A percentile compares a stretch with the other conserved stretches of the same genome.
Evolutionary conservation across 1,140 invertebrate species (phyloP).

Genomic region (Polypedilum pembai): DNA sequence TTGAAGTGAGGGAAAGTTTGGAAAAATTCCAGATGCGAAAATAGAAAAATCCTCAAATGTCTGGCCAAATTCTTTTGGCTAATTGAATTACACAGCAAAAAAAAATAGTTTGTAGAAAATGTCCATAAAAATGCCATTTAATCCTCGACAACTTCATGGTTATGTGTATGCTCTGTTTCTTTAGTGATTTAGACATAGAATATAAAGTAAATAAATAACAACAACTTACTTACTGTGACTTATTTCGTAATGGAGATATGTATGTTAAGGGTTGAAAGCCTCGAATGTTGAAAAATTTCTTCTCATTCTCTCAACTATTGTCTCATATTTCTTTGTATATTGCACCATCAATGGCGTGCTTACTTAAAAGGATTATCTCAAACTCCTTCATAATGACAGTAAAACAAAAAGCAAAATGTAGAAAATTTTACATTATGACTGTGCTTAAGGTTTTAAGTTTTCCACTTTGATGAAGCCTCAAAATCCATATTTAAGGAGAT

Average conservation of each 20-base stretch:
- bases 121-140: background rate
- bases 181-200: background rate
- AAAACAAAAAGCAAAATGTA: background rate
- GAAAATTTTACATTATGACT: no score
- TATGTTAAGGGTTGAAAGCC: no score
- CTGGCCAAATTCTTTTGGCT: slow-evolving; percentile 1
- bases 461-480: slow-evolving; percentile 10
- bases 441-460: background rate
- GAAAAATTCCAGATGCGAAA: background rate
- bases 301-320: background rate
- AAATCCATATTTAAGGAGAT: slow-evolving; percentile 21
- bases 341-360: background rate
- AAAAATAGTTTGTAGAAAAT: background rate
- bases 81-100: slow-evolving; percentile 5
- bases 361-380: slow-evolving; percentile 9
- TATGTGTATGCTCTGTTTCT: background rate
- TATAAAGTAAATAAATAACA: slow-evolving; percentile 2
- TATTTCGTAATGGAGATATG: no score
- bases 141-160: background rate
- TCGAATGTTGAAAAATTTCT: no score
- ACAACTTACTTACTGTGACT: background rate
- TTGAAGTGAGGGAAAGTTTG: background rate
- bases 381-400: background rate
- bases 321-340: background rate
- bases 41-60: background rate